Conservation (phyloP, 2,113 vertebrate genomes). For the Clupea harengus region DNA sequence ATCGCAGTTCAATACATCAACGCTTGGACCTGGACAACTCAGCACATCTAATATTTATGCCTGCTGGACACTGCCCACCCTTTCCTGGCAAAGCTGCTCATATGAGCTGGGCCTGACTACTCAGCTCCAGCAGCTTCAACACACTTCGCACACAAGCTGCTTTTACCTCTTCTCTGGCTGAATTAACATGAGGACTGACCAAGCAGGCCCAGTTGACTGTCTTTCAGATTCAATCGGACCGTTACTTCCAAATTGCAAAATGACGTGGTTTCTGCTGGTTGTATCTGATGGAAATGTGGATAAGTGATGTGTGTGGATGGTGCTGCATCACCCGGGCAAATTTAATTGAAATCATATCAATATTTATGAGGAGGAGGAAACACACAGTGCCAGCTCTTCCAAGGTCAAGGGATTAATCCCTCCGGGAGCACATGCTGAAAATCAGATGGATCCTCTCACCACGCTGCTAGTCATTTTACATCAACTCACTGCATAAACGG, state of each 20-base stretch:
- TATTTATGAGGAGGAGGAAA: neutral
- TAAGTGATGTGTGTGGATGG: neutral
- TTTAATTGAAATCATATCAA: slow-evolving; percentile 9
- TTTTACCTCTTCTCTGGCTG: neutral
- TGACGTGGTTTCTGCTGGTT: neutral
- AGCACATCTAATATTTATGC: neutral
- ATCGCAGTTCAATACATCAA: slow-evolving; percentile 9
- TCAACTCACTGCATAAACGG: neutral
- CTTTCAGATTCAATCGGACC: neutral
- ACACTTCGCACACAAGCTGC: neutral
- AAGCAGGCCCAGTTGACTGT: neutral
- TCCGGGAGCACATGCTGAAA: neutral
- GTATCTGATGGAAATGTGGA: neutral
- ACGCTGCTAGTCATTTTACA: neutral
- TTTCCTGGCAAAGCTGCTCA: neutral
- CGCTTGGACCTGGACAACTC: neutral
- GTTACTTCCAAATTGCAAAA: neutral
- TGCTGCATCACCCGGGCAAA: neutral
- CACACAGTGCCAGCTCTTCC: neutral
- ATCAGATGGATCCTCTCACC: slow-evolving; percentile 13
- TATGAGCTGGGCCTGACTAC: neutral
- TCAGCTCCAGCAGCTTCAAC: neutral
- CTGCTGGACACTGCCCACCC: neutral
- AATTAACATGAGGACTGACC: neutral
- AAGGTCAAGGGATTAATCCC: slow-evolving; percentile 5